Evolutionary conservation across 2,113 vertebrate species (phyloP), one percentile per base, ranked within the genome.

Genomic region (Cheirogaleus medius): DNA sequence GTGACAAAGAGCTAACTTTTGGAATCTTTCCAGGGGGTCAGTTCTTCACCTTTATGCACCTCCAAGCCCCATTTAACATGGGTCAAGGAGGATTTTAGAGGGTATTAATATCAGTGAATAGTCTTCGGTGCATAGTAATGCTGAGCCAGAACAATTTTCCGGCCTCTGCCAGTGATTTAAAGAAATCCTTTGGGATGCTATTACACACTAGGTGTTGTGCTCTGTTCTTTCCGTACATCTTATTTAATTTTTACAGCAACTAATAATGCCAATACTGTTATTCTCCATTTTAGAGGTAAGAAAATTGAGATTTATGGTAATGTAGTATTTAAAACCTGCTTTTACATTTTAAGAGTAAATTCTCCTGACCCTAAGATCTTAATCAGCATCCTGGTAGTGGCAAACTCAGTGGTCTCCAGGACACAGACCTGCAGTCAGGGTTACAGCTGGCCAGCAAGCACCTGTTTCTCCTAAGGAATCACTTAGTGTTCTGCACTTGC

Each of bases 21-120:
- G 96, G 97, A 96, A 90, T 56, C 49, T 63, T 96, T 96, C 97
- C 87, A 97, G 68, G 90, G 74, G 87, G 95, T n/a, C 82, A 37
- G 87, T 78, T 60, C 25, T 82, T 97, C 94, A 96, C 49, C 77
- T 87, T 90, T 66, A 39, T 11, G 39, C 4, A 81, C 66, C 52
- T 80, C 81, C 8, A 69, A 78, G 60, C 10, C 74, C 58, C 37
- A 80, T 83, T 47, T 81, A 84, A 42, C 80, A 20, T 56, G 90
- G 78, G 89, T 91, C 54, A 74, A 91, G n/a, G 66, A 89, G 66
- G 63, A 54, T 93, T 85, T 88, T 83, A 32, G 83, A 73, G 10
- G 34, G 9, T 18, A 58, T 95, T 86, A 66, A 32, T 73, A 56
- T 73, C 42, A 56, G 29, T 9, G 47, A 93, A 23, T 60, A 63